Conservation (phyloP, 2,888 invertebrate species). For the Hedychridium roseum region DNA sequence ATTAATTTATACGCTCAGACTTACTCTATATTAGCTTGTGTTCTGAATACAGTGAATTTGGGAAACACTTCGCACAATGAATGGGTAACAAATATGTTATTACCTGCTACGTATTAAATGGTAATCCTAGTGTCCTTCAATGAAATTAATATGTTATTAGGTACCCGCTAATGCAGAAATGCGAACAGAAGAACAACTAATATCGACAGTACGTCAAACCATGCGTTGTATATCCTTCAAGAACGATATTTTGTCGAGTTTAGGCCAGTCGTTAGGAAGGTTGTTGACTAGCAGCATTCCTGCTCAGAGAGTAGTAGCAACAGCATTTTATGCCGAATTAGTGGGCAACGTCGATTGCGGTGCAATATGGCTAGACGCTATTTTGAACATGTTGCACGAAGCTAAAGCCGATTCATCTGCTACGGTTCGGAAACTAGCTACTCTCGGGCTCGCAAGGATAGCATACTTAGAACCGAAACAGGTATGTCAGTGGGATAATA, state of each 20-base stretch:
- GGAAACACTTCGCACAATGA: no score
- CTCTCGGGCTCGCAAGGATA: conserved; percentile 51
- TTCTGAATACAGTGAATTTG: conserved; percentile 44
- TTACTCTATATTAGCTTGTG: conserved; percentile 46
- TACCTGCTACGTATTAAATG: no score
- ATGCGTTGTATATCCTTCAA: conserved; percentile 40
- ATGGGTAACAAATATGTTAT: no score
- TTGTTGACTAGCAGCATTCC: conserved; percentile 48
- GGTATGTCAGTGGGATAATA: conserved; percentile 26
- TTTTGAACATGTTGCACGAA: conserved; percentile 52
- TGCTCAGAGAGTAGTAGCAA: conserved; percentile 50
- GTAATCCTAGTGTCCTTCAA: no score
- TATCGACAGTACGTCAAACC: conserved; percentile 44
- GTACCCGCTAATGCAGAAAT: no score
- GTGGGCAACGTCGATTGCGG: conserved; percentile 48
- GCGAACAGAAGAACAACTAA: conserved; percentile 47
- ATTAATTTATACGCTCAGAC: conserved; percentile 51
- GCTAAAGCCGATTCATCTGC: conserved; percentile 54
- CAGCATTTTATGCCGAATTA: conserved; percentile 50
- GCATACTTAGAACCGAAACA: conserved; percentile 47
- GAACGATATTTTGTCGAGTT: conserved; percentile 32
- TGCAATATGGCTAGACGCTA: conserved; percentile 51
- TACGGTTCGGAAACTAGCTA: conserved; percentile 52
- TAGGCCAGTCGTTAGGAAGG: conserved; percentile 44
- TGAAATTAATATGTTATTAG: no score